Evolutionary conservation across 2,888 invertebrate genomes (phyloP), one percentile per base, ranked within the genome.

Genomic region (Himalopsyche tibetana): DNA sequence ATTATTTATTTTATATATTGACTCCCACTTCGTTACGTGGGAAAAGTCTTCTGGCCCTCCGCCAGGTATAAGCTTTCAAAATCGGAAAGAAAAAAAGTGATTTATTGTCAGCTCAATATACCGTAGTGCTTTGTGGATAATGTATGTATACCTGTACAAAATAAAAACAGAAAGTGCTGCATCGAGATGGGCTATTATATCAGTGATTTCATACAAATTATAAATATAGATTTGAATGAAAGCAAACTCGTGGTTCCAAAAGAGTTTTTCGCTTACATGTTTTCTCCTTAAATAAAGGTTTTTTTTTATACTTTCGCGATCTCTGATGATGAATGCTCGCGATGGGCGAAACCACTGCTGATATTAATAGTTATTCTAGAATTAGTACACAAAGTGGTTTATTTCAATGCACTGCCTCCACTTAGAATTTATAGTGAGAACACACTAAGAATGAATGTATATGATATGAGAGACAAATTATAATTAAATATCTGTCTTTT

Each of bases 61-160:
- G 63, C 63, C 63, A 63, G 63, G 63, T 63, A 63, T 63, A 63
- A 63, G 63, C 63, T 63, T 63, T 63, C 63, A 63, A 63, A 63
- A 4, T 28, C 28, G 4, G 19, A 63, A 19, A 63, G 28, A 63
- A 63, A 63, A 51, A 51, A 51, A 51, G 15, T 51, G 63, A 63
- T 63, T 63, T 63, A 63, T 63, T 11, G 63, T 63, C 19, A 19
- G 63, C 63, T 63, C 63, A 63, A 63, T 63, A 63, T 63, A 63
- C 63, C 28, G 63, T 63, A 63, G 19, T 63, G n/a, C 63, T 63
- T 63, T 28, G 28, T 63, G 19, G 63, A 28, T 63, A 56, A 42
- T 42, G 9, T 51, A 12, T 51, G 15, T n/a, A 28, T 63, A 28
- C 19, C 19, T 63, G 63, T 63, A 63, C 63, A n/a, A n/a, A 63